Base-by-base conservation (phyloP, 2,888 invertebrate genomes). In the Sarcophaga variegata region DNA sequence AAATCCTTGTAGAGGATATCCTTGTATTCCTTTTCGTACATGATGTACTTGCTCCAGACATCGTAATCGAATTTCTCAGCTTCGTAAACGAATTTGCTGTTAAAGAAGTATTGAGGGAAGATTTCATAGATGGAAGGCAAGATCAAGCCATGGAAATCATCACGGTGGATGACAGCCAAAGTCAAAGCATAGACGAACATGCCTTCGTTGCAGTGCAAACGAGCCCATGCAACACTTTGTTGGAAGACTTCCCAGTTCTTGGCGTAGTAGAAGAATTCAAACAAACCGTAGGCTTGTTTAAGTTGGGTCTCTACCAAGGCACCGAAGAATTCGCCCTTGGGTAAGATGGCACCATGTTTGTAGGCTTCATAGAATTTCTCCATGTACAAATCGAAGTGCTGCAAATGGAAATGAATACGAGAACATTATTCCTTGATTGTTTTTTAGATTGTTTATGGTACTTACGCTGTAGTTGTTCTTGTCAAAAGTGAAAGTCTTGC, bases 101-200 rank as follows among this genome's bases (percentile, higher is more conserved):
- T 96, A 91, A 96, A 95, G 94, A 96, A 97, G 93, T 95, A 95
- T 92, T 96, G 95, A 3, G 97, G 97, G 93, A 95, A 95, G 92
- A 97, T 95, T 93, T 97, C 97, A 91, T 97, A 97, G 64, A 95
- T 95, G 45, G 96, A 95, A 37, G 97, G 97, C 27, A 97, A 92
- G 69, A 95, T 94, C 88, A 97, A 94, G 71, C 96, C 96, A 83
- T 94, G 94, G 92, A 95, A 95, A 91, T 97, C 96, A 8, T 92
- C 91, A 72, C 96, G 95, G 92, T 96, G 96, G 92, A 96, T 94
- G 72, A 96, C 94, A 85, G 96, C 96, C 85, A 95, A 94, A 72
- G 95, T 95, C 88, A 96, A 93, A 14, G 96, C 95, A 90, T 96
- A 96, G 85, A 96, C 94, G 93, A 96, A 97, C 94, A 96, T 95